Evolutionary conservation across 2,888 invertebrate species (phyloP).

Genomic region (Gasteruption jaculator): DNA sequence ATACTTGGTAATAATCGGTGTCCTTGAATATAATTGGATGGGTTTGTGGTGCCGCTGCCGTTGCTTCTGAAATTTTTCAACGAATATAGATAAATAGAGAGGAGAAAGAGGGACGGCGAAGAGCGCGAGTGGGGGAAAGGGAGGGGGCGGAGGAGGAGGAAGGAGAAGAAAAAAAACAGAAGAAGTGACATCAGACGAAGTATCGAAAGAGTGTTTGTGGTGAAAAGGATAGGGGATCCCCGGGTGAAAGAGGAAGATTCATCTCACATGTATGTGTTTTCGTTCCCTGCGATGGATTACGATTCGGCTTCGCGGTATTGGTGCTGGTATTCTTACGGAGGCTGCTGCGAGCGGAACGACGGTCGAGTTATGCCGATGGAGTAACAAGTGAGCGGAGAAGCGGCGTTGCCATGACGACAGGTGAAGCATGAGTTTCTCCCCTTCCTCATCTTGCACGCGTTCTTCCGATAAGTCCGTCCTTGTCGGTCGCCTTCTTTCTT

Average conservation of each 20-base stretch:
- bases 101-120: conserved; percentile 10
- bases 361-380: conserved; percentile 45
- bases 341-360: conserved; percentile 43
- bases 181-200: conserved; percentile 29
- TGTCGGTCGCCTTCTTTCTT: conserved; percentile 18
- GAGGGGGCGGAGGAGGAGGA: conserved; percentile 9
- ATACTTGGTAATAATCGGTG: too few species aligned
- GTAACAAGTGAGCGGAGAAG: conserved; percentile 51
- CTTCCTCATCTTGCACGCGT: conserved; percentile 12
- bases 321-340: conserved; percentile 41
- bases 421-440: conserved; percentile 41
- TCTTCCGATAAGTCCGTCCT: conserved; percentile 14
- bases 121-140: conserved; percentile 8
- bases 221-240: conserved; percentile 22
- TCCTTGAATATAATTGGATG: too few species aligned
- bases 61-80: conserved; percentile 5
- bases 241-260: conserved; percentile 6
- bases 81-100: conserved; percentile 14
- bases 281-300: conserved; percentile 36
- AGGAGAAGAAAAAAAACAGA: conserved; percentile 22
- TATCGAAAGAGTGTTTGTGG: conserved; percentile 24
- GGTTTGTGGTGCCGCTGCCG: conserved; percentile 12
- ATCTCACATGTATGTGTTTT: conserved; percentile 22
- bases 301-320: conserved; percentile 35
- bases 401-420: conserved; percentile 52